Evolutionary conservation across 2,888 invertebrate genomes (phyloP), one percentile per base, ranked within the genome.

Genomic region (Catocala nupta): DNA sequence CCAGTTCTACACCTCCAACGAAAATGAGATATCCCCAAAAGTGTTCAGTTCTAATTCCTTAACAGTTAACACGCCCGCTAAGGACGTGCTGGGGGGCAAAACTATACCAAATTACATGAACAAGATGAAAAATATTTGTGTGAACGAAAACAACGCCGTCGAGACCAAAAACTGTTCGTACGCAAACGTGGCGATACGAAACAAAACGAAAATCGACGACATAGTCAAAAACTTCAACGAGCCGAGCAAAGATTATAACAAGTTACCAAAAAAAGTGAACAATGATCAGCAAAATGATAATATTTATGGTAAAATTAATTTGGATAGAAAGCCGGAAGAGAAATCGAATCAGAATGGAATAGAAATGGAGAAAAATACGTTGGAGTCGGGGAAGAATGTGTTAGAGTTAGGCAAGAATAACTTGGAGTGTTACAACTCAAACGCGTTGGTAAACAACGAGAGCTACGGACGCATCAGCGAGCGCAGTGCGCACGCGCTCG

Each of bases 21-120:
- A 92, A 67, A 89, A 89, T 1, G 93, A 93, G 73, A 94, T 94
- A 34, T 94, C 96, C 0, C 97, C 97, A 0, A 98, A 98, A 91
- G 97, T 98, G 0, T 98, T 98, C 77, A 96, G 96, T 25, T 95
- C 97, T 0, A 97, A 97, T 81, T 96, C 96, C 7, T 87, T 97
- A 8, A 97, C 97, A 0, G 96, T 97, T 0, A 97, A 96, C 74
- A 97, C 97, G 5, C 97, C 97, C 0, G 97, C 97, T 0, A 97
- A 96, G 87, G 97, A 97, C 75, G 97, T 97, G 0, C 87, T 97
- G 42, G 97, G 97, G 0, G 95, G 96, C 8, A 95, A 96, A 81
- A 92, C 96, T 0, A 68, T 91, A 5, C 94, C 94, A 16, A 96
- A 95, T 73, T 96, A 96, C 77, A 95, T 96, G 55, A 96, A 95